Evolutionary conservation across 2,113 vertebrate species (phyloP), one percentile per base, ranked within the genome.

Genomic region (Emydura subglobosa): DNA sequence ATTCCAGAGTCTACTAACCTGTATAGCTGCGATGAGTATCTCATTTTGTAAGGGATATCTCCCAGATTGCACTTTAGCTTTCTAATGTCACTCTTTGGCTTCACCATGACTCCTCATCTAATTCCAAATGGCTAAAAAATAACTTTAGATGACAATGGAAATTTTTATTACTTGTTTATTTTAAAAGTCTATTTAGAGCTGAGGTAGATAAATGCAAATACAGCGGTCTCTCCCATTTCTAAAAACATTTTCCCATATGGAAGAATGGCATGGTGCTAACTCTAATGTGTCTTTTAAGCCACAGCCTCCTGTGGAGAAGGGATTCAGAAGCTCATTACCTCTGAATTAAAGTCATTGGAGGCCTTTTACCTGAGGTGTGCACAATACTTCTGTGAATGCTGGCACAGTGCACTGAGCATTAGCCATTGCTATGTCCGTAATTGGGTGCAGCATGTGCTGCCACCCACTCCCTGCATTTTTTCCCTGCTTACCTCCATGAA

Each of bases 1-100:
- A 55, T 95, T 95, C 86, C 61, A 89, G 80, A 95, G 82, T 92
- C 83, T 92, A 27, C 39, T 93, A 57, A 76, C 6, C 10, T 42
- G 39, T 76, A 27, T 44, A 76, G 22, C 39, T 25, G 21, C 24
- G 42, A 44, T 39, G 72, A 76, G 72, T 25, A 5, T 42, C 24
- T 6, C 22, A 76, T 76, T 76, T 21, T 12, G 72, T 90, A 79
- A 89, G 92, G 89, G 89, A 24, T 94, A 95, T 96, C 39, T 93
- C n/a, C 86, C 50, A 74, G 78, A 54, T 57, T 2, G 4, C 81
- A 93, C 83, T 90, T 91, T 95, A 95, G 78, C 83, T 79, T 88
- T 74, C 50, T 85, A 1, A 12, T 57, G 61, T 91, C 83, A 11
- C 90, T 87, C 51, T 2, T 49, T n/a, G 84, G 50, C 72, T 83